Evolutionary conservation across 2,113 vertebrate genomes (phyloP).

Genomic region (Cariama cristata): DNA sequence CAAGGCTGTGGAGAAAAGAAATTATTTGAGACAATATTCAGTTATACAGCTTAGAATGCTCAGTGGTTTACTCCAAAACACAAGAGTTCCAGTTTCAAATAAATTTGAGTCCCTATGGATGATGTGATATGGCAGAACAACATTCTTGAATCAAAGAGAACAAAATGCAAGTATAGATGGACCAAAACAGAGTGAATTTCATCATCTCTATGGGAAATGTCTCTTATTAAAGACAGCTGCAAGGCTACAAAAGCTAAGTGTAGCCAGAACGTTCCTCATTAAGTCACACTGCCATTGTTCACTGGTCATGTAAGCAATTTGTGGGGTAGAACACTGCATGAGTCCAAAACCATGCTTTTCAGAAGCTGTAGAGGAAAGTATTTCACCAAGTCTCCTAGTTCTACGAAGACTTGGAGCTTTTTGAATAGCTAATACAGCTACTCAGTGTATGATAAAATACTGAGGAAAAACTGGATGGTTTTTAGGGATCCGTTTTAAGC

Average conservation of each 20-base stretch:
- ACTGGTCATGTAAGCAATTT: not conserved
- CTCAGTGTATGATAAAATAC: not conserved
- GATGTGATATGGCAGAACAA: not conserved
- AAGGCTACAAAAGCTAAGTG: not conserved
- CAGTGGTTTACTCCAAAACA: not conserved
- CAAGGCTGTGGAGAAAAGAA: slow-evolving; percentile 23
- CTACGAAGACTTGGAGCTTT: not conserved
- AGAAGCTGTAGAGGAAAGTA: not conserved
- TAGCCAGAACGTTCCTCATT: not conserved
- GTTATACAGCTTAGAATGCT: not conserved
- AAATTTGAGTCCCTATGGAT: not conserved
- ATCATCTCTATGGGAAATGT: not conserved
- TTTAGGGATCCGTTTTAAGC: not conserved
- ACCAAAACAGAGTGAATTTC: not conserved
- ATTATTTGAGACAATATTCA: not conserved
- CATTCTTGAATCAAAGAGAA: not conserved
- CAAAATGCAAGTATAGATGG: not conserved
- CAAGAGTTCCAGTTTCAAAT: not conserved
- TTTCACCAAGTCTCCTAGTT: not conserved
- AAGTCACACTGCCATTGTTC: not conserved
- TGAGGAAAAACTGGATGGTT: not conserved
- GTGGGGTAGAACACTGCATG: not conserved
- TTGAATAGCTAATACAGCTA: not conserved
- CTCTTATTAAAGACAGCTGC: not conserved
- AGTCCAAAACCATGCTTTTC: too few relatives aligned